Conservation (phyloP, 2,113 vertebrate genomes). For the Ornithorhynchus anatinus region DNA sequence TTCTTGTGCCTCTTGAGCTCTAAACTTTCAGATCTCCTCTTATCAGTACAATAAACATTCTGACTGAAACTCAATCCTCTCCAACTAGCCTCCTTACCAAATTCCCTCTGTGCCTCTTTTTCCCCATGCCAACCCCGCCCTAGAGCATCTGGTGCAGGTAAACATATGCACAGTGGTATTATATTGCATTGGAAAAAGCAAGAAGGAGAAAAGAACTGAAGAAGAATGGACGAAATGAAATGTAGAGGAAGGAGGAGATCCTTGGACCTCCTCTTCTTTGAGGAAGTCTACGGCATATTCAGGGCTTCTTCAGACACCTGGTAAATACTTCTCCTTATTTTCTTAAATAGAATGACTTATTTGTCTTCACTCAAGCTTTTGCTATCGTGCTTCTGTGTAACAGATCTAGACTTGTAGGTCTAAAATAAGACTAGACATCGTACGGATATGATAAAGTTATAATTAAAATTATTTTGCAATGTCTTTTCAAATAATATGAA, state of each 20-base stretch:
- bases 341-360: slow-evolving; percentile 17
- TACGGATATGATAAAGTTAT: neutral
- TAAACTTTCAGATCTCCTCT: neutral
- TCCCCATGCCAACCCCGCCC: neutral
- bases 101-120: neutral
- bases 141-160: slow-evolving; percentile 6
- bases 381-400: slow-evolving; percentile 26
- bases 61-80: neutral
- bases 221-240: slow-evolving; percentile 32
- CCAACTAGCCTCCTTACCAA: neutral
- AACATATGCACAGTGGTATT: slow-evolving; percentile 7
- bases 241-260: slow-evolving; percentile 1
- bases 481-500: neutral
- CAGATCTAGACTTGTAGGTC: slow-evolving; percentile 13
- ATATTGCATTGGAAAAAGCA: neutral
- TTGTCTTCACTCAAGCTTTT: neutral
- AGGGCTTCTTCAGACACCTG: slow-evolving; percentile 59
- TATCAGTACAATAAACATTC: neutral
- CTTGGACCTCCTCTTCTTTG: slow-evolving; percentile 1
- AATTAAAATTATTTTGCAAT: neutral
- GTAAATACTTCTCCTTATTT: slow-evolving; percentile 42
- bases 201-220: neutral
- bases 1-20: neutral
- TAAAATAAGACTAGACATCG: slow-evolving; percentile 11
- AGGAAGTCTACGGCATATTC: slow-evolving; percentile 14